phyloP scores from a whole-genome alignment of 2,113 vertebrate species.

The Brachionichthys hirsutus region DNA sequence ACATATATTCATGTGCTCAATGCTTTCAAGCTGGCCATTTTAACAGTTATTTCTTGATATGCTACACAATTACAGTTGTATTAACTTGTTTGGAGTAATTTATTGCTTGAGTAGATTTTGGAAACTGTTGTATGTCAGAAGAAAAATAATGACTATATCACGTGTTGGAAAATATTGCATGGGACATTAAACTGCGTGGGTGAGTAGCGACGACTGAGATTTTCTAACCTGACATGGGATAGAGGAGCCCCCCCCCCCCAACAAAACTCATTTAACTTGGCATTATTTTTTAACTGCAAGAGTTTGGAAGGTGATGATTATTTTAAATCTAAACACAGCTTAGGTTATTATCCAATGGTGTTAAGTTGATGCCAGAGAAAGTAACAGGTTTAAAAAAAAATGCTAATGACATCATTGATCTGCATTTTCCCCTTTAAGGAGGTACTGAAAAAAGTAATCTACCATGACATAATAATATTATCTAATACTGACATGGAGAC shows the following conservation, averaged over 20 bases:
- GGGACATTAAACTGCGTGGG: not conserved
- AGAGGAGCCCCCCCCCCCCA: too few species aligned
- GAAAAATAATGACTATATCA: constrained; percentile 16
- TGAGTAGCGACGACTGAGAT: not conserved
- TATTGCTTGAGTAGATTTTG: constrained; percentile 1
- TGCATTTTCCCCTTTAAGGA: too few species aligned
- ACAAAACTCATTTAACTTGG: too few species aligned
- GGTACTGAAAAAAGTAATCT: too few species aligned
- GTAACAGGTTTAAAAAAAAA: too few species aligned
- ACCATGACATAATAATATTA: too few species aligned
- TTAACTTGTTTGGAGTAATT: constrained; percentile 19
- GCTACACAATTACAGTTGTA: constrained; percentile 24
- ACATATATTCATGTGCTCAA: not conserved
- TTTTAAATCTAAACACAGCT: too few species aligned
- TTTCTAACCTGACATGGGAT: too few species aligned
- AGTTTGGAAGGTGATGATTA: too few species aligned
- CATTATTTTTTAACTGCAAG: too few species aligned
- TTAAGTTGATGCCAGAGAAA: constrained; percentile 1
- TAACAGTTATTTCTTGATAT: constrained; percentile 21
- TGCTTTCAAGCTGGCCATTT: constrained; percentile 40
- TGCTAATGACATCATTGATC: too few species aligned
- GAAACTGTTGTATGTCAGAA: not conserved
- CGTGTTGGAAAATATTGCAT: not conserved
- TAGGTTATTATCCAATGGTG: too few species aligned
- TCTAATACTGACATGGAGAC: not conserved